Base-by-base conservation (phyloP, 1,140 invertebrate genomes). In the Papilio aristodemus region DNA sequence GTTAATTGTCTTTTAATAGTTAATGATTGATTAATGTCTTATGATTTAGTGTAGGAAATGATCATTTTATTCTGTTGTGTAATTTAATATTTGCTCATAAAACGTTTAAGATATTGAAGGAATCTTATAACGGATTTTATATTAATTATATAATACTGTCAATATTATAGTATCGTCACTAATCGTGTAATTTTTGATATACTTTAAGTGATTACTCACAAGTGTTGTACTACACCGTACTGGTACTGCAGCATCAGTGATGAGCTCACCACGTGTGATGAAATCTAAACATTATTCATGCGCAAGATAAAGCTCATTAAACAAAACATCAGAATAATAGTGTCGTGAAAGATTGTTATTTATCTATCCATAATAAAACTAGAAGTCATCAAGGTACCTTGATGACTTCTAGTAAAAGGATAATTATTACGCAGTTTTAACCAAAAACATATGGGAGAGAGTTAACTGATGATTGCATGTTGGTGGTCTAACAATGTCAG, bases 1-100 rank as follows among this genome's bases (percentile, higher is more conserved):
- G 46, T 54, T 54, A 54, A 54, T 54, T 54, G 46, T 54, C 9
- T 54, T 54, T 54, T 22, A 54, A 54, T 54, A 54, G 46, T 22
- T 54, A 54, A 54, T 54, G 46, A 54, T 54, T 54, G 8, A 54
- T 46, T 46, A 46, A 46, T 46, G 43, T 7, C 19, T n/a, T n/a
- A n/a, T 46, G 43, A 46, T 54, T 54, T 54, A 54, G 22, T 54
- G 22, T 10, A 54, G 46, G 22, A 54, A 25, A 54, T 11, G 19
- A 11, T 54, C 2, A 32, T 54, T 46, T 13, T 50, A 19, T 11
- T 54, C 10, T 25, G 11, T 22, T 22, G 19, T 54, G 46, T 22
- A 54, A 54, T 54, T 10, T 17, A 32, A 32, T 32, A 32, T 32
- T 2, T 6, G 27, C 27, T 6, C 2, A 3, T 3, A 32, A 32